Evolutionary conservation across 2,113 vertebrate species (phyloP), one percentile per base, ranked within the genome.

Genomic region (Pachyramphus minor): DNA sequence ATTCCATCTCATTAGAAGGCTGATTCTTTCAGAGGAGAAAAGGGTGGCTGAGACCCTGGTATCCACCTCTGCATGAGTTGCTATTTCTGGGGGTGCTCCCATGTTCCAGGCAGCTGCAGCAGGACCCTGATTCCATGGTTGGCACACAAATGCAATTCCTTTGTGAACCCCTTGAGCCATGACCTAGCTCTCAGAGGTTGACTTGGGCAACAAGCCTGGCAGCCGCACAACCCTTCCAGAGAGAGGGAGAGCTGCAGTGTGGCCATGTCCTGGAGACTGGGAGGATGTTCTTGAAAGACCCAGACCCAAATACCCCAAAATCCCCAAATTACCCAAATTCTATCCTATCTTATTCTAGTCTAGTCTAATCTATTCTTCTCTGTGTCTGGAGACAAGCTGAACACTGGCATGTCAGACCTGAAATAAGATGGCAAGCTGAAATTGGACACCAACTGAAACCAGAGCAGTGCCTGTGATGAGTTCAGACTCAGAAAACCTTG

Each of bases 231-330:
- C 21, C 12, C 24, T 45, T 22, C 16, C 33, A 23, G 39, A 3
- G 20, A 47, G n/a, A 47, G 22, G 25, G 10, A 77, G 16, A 77
- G 47, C 59, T 67, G 35, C 45, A 69, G 21, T 1, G 4, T 23
- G 41, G 56, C 31, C 5, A 0, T 0, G 2, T 27, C 31, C n/a
- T 50, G 28, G 22, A 81, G 58, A 45, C 21, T 14, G 21, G 49
- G 47, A 80, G 28, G 21, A 66, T 66, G 33, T 20, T 35, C 59
- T 62, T 77, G 39, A 71, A 75, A 58, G 50, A 75, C 28, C 12
- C n/a, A 67, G 23, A 67, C 18, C 11, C 23, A 49, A 47, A 53
- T 71, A 3, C 19, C 9, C 7, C 1, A 66, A 27, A 35, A 35
- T n/a, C 11, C 16, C 8, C 33, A 42, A 59, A 64, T 47, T n/a